A percentile compares a stretch with the other conserved stretches of the same genome.
phyloP scores from a whole-genome alignment of 2,888 invertebrate genomes.

The Zootermopsis nevadensis region DNA sequence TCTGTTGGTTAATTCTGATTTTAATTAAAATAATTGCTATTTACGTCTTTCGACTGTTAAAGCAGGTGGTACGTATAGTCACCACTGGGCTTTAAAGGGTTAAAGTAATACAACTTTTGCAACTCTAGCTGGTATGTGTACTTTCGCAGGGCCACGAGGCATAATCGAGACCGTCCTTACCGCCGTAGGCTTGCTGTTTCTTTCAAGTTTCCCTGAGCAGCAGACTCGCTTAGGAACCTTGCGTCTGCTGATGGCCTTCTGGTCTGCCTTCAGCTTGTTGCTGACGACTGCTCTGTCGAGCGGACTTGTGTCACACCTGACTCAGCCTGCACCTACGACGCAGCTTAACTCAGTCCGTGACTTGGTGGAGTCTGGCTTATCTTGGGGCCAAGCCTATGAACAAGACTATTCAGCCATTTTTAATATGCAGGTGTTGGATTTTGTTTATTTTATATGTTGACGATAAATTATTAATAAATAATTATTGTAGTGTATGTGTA shows the following conservation, averaged over 20 bases:
- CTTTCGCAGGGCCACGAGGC: not conserved
- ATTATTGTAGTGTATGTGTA: no score
- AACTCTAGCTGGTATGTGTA: not conserved
- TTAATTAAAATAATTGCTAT: no score
- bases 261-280: constrained; percentile 1
- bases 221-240: not conserved
- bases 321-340: not conserved
- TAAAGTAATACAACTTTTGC: no score
- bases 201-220: not conserved
- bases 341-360: constrained; percentile 9
- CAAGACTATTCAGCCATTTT: not conserved
- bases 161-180: not conserved
- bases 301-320: not conserved
- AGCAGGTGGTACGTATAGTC: no score
- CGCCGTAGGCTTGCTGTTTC: not conserved
- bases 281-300: constrained; percentile 1
- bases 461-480: no score
- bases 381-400: not conserved
- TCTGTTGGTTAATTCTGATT: no score
- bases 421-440: not conserved
- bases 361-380: not conserved
- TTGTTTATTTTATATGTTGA: no score
- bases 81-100: no score
- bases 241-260: not conserved
- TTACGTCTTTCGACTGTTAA: no score